phyloP scores from a whole-genome alignment of 1,140 invertebrate species.

The Globodera rostochiensis region DNA sequence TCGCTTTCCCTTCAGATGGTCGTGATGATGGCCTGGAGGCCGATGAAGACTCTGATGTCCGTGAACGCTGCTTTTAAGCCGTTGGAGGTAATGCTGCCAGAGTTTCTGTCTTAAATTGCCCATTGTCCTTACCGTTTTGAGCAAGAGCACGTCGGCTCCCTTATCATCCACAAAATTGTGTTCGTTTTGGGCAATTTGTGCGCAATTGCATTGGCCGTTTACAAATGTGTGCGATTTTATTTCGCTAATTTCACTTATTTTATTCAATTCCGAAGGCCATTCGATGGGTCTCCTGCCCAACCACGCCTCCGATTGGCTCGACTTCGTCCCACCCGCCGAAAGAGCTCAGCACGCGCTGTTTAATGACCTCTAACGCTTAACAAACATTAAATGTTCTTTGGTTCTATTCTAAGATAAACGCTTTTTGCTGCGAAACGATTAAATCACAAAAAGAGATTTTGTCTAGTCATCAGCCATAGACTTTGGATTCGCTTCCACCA shows the following conservation, averaged over 20 bases:
- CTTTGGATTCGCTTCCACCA: too few species aligned
- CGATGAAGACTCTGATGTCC: slow-evolving; percentile 89
- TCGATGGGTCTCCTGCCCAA: slow-evolving; percentile 96
- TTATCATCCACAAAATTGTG: slow-evolving; percentile 82
- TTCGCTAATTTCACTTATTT: not conserved
- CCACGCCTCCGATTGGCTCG: slow-evolving; percentile 96
- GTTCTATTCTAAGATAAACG: not conserved
- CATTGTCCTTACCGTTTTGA: slow-evolving; percentile 21
- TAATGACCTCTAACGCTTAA: slow-evolving; percentile 34
- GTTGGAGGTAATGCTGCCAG: slow-evolving; percentile 38
- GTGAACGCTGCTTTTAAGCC: slow-evolving; percentile 75
- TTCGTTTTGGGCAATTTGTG: slow-evolving; percentile 92
- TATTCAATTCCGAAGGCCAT: slow-evolving; percentile 69
- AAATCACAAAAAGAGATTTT: too few species aligned
- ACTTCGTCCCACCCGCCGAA: slow-evolving; percentile 75
- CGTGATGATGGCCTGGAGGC: slow-evolving; percentile 92
- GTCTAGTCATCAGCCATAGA: too few species aligned
- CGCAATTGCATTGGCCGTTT: slow-evolving; percentile 87
- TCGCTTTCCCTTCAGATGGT: slow-evolving; percentile 75
- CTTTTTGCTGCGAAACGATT: not conserved
- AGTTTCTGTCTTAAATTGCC: not conserved
- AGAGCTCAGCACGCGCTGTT: slow-evolving; percentile 44
- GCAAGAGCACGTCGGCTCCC: slow-evolving; percentile 46
- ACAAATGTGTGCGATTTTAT: slow-evolving; percentile 76
- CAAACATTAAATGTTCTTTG: not conserved